phyloP scores from a whole-genome alignment of 2,113 vertebrate species.

The Rhabdomys dilectus region DNA sequence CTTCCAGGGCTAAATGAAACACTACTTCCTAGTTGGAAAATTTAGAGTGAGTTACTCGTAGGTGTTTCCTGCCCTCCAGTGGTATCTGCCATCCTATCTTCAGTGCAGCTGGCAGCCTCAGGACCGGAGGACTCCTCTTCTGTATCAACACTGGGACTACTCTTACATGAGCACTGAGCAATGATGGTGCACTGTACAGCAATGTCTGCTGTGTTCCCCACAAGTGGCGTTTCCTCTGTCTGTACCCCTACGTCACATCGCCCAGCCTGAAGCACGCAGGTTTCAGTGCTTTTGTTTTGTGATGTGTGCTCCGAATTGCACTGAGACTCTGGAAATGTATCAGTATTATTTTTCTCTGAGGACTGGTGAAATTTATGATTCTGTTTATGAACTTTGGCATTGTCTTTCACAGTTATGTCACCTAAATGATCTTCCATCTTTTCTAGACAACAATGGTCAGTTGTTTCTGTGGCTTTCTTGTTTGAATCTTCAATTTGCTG shows the following conservation, averaged over 20 bases:
- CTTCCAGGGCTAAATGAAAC: slow-evolving; percentile 30
- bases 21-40: neutral
- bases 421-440: neutral
- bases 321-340: neutral
- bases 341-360: slow-evolving; percentile 22
- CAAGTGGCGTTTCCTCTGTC: slow-evolving; percentile 70
- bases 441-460: neutral
- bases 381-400: neutral
- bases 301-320: neutral
- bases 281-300: rapidly evolving
- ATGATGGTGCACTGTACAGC: slow-evolving; percentile 87
- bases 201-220: slow-evolving; percentile 79
- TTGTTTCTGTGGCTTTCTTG: slow-evolving; percentile 53
- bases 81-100: slow-evolving; percentile 40
- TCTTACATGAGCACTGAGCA: slow-evolving; percentile 71
- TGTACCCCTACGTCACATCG: slow-evolving; percentile 86
- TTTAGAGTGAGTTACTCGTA: neutral
- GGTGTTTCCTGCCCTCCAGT: slow-evolving; percentile 84
- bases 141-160: slow-evolving; percentile 59
- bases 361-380: neutral
- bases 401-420: slow-evolving; percentile 5
- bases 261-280: neutral
- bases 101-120: neutral
- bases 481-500: slow-evolving; percentile 68
- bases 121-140: neutral